Conservation (phyloP, 2,888 invertebrate genomes). For the Mellilla xanthometata region DNA sequence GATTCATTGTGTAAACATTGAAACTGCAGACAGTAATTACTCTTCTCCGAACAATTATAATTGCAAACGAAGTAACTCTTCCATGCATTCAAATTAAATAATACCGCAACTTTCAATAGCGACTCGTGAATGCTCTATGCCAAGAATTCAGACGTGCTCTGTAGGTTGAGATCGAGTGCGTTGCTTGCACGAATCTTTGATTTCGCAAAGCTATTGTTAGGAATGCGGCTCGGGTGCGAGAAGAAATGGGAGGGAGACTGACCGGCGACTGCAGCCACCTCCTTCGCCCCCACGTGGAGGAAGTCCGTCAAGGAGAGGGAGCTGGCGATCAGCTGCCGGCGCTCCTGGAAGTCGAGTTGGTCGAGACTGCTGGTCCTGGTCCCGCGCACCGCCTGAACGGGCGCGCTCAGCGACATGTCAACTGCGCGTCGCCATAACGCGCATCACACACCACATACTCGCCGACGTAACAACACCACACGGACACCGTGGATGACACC, state of each 20-base stretch:
- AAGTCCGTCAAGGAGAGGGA: conserved; percentile 94
- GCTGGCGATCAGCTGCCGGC: conserved; percentile 93
- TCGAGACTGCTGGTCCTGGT: conserved; percentile 91
- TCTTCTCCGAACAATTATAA: conserved; percentile 11
- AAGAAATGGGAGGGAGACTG: conserved; percentile 54
- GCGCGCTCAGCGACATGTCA: conserved; percentile 81
- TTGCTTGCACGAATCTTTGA: conserved; percentile 51
- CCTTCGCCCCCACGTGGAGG: conserved; percentile 86
- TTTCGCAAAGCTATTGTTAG: conserved; percentile 72
- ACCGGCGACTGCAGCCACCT: conserved; percentile 79
- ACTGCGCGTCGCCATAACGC: conserved; percentile 73
- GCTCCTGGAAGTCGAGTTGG: conserved; percentile 95
- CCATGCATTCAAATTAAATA: conserved; percentile 19
- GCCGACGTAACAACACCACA: conserved; percentile 55
- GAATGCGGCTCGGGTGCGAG: conserved; percentile 51
- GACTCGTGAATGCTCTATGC: conserved; percentile 26
- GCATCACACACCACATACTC: conserved; percentile 54
- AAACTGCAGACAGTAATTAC: conserved; percentile 1
- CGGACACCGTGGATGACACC: conserved; percentile 59
- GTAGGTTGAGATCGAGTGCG: conserved; percentile 33
- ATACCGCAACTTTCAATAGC: conserved; percentile 21
- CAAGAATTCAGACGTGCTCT: conserved; percentile 26
- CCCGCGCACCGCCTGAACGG: conserved; percentile 79
- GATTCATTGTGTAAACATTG: conserved; percentile 6
- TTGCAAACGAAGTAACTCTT: conserved; percentile 13